Evolutionary conservation across 2,797 vertebrate genomes (phyloP).

Genomic region (Ibycter americanus): DNA sequence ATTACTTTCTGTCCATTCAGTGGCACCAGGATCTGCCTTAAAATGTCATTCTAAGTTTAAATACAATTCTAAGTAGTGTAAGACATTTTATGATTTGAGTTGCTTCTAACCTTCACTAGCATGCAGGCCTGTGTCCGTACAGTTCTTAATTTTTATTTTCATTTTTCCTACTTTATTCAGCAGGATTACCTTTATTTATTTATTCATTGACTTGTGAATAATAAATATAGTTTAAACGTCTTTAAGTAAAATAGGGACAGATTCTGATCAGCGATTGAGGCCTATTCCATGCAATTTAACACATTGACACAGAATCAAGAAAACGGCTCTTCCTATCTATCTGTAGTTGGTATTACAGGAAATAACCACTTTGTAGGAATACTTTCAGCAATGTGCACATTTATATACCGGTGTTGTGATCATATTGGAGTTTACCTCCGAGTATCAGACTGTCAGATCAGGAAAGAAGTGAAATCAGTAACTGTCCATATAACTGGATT

Average conservation of each 20-base stretch:
- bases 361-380: background rate
- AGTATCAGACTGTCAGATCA: background rate
- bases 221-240: background rate
- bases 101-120: background rate
- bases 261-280: background rate
- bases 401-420: background rate
- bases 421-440: background rate
- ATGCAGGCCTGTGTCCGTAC: background rate
- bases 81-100: background rate
- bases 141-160: background rate
- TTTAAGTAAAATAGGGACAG: background rate
- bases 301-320: background rate
- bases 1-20: background rate
- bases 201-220: background rate
- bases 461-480: background rate
- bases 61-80: background rate
- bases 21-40: background rate
- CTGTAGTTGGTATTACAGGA: background rate
- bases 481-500: background rate
- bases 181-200: background rate
- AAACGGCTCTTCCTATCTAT: background rate
- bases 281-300: background rate
- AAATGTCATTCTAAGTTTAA: background rate
- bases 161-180: background rate
- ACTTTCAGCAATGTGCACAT: background rate